These are phyloP conservation scores for Ptilonorhynchus violaceus DNA, from an alignment of 2,113 vertebrate species.

Conservation along the genomic window DNA sequence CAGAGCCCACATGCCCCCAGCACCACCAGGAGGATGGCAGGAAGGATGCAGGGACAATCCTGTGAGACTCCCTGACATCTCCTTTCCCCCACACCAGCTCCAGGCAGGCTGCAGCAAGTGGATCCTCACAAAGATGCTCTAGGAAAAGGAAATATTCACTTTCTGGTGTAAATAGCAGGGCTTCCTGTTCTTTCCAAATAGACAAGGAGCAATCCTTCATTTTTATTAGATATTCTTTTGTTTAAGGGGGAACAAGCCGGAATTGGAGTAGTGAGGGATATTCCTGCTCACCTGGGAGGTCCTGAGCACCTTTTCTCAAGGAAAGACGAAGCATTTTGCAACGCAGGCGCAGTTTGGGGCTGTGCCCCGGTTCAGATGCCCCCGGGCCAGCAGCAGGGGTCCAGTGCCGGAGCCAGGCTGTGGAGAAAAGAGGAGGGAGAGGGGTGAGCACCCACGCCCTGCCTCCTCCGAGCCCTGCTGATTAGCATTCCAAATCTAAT, in stretches of 20 bases:
- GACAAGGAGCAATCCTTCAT: neutral
- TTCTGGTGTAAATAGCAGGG: neutral
- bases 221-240: neutral
- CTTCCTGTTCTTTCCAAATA: neutral
- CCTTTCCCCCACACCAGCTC: neutral
- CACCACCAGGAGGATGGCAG: neutral
- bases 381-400: neutral
- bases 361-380: neutral
- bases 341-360: neutral
- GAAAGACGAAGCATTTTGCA: neutral
- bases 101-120: neutral
- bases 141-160: neutral
- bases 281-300: neutral
- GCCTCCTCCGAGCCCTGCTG: neutral
- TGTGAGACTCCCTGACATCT: rapidly evolving
- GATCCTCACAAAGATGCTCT: neutral
- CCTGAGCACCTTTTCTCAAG: neutral
- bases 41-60: neutral
- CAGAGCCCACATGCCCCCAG: rapidly evolving
- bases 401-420: neutral
- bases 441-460: rapidly evolving
- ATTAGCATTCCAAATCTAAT: neutral
- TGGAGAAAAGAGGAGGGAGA: neutral
- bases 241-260: neutral
- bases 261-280: no score